phyloP scores from a whole-genome alignment of 2,113 vertebrate species.

The Notechis scutatus region DNA sequence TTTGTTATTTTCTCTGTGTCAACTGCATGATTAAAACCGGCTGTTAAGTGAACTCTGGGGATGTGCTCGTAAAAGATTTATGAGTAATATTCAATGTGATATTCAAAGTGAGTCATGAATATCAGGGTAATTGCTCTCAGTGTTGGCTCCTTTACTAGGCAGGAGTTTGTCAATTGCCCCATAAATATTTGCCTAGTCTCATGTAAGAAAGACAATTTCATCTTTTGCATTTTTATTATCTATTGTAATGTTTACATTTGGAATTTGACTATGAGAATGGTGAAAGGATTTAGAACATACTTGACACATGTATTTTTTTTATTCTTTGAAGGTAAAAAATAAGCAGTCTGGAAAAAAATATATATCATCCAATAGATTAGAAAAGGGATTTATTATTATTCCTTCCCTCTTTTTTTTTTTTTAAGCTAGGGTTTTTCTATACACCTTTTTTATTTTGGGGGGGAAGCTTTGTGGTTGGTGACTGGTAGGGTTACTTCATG shows the following conservation, averaged over 20 bases:
- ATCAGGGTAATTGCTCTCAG: slow-evolving; percentile 87
- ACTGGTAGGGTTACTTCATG: slow-evolving; percentile 76
- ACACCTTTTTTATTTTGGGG: slow-evolving; percentile 14
- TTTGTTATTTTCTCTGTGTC: slow-evolving; percentile 88
- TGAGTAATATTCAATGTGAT: slow-evolving; percentile 88
- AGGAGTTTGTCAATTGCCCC: slow-evolving; percentile 87
- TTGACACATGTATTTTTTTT: slow-evolving; percentile 70
- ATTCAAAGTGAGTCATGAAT: slow-evolving; percentile 88
- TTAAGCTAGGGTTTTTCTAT: slow-evolving; percentile 62
- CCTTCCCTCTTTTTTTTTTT: slow-evolving; percentile 5
- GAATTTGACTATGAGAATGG: slow-evolving; percentile 75
- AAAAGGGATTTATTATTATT: background rate
- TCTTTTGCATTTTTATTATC: slow-evolving; percentile 85
- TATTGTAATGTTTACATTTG: slow-evolving; percentile 85
- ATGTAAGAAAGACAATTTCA: slow-evolving; percentile 88
- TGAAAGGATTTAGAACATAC: slow-evolving; percentile 74
- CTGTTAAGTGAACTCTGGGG: slow-evolving; percentile 86
- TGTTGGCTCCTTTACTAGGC: slow-evolving; percentile 86
- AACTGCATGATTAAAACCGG: slow-evolving; percentile 87
- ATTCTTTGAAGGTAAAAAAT: slow-evolving; percentile 74
- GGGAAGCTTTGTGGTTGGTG: slow-evolving; percentile 64
- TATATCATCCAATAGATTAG: slow-evolving; percentile 64
- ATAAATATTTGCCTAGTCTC: slow-evolving; percentile 90
- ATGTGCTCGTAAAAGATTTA: slow-evolving; percentile 89
- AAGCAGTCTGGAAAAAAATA: slow-evolving; percentile 70